A percentile compares a stretch with the other conserved stretches of the same genome.
Conservation (phyloP, 2,113 vertebrate species). For the Leuciscus idus region DNA sequence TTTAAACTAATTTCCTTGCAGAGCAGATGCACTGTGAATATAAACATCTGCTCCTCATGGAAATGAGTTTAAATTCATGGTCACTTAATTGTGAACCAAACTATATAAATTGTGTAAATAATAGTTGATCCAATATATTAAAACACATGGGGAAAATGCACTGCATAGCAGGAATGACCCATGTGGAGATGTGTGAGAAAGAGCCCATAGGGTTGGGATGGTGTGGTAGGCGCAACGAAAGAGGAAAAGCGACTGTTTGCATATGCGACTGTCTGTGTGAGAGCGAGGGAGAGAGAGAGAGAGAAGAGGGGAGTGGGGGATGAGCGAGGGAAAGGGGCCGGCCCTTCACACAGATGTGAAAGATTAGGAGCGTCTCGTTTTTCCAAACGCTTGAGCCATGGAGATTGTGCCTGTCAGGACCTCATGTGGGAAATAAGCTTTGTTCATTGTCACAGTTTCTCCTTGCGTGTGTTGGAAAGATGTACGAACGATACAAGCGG, state of each 20-base stretch:
- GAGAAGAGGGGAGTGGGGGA: slow-evolving; percentile 60
- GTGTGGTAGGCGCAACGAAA: neutral
- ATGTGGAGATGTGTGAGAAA: neutral
- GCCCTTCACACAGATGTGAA: slow-evolving; percentile 75
- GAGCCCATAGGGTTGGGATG: neutral
- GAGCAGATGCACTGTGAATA: neutral
- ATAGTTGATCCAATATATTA: neutral
- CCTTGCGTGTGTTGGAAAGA: slow-evolving; percentile 71
- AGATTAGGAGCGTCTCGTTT: slow-evolving; percentile 66
- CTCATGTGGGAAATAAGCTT: slow-evolving; percentile 72
- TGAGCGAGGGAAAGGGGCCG: slow-evolving; percentile 69
- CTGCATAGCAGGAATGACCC: neutral
- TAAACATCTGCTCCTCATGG: neutral
- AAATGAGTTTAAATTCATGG: neutral
- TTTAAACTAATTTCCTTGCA: neutral
- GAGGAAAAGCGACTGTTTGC: slow-evolving; percentile 37
- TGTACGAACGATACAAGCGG: slow-evolving; percentile 97
- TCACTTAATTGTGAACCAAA: neutral
- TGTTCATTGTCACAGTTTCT: slow-evolving; percentile 49
- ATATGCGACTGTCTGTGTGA: neutral
- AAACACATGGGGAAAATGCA: neutral
- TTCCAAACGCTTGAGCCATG: slow-evolving; percentile 59
- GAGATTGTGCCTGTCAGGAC: slow-evolving; percentile 49
- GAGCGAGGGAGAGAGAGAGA: slow-evolving; percentile 6
- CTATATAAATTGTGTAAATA: neutral